Evolutionary conservation across 2,888 invertebrate species (phyloP), one percentile per base, ranked within the genome.

Genomic region (Tromatobia lineatoria): DNA sequence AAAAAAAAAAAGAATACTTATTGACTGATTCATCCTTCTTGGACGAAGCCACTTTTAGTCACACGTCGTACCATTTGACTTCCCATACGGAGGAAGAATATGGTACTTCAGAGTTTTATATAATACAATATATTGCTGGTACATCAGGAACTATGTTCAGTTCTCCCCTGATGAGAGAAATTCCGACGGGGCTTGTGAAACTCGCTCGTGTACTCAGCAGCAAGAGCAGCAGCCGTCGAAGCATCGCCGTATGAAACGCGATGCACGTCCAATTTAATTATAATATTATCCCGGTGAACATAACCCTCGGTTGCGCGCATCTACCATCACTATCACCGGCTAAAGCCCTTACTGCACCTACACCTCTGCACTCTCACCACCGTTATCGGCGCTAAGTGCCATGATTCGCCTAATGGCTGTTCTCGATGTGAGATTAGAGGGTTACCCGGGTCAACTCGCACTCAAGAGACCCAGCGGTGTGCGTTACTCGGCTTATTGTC

Each of bases 311-410:
- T 77, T 71, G 52, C 38, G 74, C 78, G 73, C 80, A 73, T 77
- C 81, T 78, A 59, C 45, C 38, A 50, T 52, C 50, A n/a, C 75
- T 61, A 75, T 34, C 42, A 52, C 64, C 18, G 38, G 29, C 34
- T 47, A 25, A 34, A 75, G 20, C 61, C 64, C 61, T 75, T 50
- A 50, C 47, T 64, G 64, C 64, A 29, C 38, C 64, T 38, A 50
- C n/a, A 50, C 38, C 64, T 38, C 50, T 45, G 47, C 64, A 52
- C 75, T 75, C 64, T 75, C 75, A 61, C 61, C 61, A 73, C 83
- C 87, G 88, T 88, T 88, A 88, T 86, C 87, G 85, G 85, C 86
- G 83, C 82, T 88, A 88, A 88, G 88, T 88, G 87, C 87, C 85
- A 87, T 88, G 87, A 88, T 87, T 88, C 87, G 83, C 82, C 77